phyloP scores from a whole-genome alignment of 2,888 invertebrate species.

The Agrilus mali region DNA sequence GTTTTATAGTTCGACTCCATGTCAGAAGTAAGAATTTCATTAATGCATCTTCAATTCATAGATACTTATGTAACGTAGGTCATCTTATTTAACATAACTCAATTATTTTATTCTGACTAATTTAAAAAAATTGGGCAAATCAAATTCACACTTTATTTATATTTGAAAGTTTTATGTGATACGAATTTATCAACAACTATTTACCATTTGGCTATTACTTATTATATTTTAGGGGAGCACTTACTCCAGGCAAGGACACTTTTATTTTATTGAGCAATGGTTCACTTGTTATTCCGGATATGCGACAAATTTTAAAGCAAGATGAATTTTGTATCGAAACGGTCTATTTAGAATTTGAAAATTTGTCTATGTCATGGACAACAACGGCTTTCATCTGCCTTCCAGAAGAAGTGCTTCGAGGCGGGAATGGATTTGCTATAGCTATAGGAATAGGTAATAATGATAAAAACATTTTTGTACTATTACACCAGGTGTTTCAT shows the following conservation, averaged over 20 bases:
- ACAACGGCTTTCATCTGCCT: constrained; percentile 12
- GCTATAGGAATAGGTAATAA: no score
- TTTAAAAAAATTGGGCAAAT: no score
- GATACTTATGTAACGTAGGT: not conserved
- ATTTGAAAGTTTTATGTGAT: no score
- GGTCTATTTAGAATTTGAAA: constrained; percentile 10
- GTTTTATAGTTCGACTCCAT: constrained; percentile 10
- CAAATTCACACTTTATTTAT: no score
- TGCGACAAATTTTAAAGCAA: constrained; percentile 13
- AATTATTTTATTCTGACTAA: no score
- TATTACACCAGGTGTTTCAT: no score
- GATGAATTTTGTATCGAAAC: constrained; percentile 21
- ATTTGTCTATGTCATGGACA: constrained; percentile 5
- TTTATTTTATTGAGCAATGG: constrained; percentile 15
- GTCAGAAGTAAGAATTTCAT: constrained; percentile 11
- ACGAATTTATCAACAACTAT: constrained; percentile 1
- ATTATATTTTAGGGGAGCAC: constrained; percentile 9
- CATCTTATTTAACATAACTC: no score
- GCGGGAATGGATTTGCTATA: constrained; percentile 5
- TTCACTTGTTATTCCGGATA: constrained; percentile 16
- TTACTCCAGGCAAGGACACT: constrained; percentile 12
- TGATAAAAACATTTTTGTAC: no score
- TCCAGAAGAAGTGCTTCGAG: constrained; percentile 5
- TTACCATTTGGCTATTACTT: not conserved
- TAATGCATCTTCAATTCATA: not conserved